Evolutionary conservation across 2,797 vertebrate genomes (phyloP).

Genomic region (Enteromius viviparus): DNA sequence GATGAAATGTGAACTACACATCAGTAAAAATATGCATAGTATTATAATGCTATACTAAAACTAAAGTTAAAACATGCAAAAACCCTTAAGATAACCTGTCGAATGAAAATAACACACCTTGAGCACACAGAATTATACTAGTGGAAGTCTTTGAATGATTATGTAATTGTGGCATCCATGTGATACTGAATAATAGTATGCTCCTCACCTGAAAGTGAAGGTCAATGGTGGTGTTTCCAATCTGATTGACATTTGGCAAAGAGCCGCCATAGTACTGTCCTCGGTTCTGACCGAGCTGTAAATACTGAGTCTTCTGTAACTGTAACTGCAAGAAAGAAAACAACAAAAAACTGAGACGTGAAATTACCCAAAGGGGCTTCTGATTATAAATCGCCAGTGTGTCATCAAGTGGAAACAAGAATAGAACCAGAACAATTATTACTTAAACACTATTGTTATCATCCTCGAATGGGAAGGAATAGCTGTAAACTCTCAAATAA

Average conservation of each 20-base stretch:
- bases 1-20: too few relatives aligned
- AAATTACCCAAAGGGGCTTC: background rate
- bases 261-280: slow-evolving; percentile 98
- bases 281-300: slow-evolving; percentile 98
- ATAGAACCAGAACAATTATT: background rate
- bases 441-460: background rate
- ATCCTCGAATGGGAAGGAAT: background rate
- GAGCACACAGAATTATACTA: too few relatives aligned
- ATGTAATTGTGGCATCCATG: too few relatives aligned
- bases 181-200: too few relatives aligned
- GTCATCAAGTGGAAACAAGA: background rate
- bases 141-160: too few relatives aligned
- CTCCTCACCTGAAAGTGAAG: slow-evolving; percentile 97
- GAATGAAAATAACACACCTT: too few relatives aligned
- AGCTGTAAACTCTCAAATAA: background rate
- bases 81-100: too few relatives aligned
- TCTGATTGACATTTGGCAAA: slow-evolving; percentile 99
- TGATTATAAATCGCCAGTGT: background rate
- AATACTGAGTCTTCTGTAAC: slow-evolving; percentile 98
- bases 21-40: too few relatives aligned
- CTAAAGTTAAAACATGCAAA: too few relatives aligned
- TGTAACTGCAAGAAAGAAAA: slow-evolving; percentile 92
- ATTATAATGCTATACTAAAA: too few relatives aligned
- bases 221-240: slow-evolving; percentile 95
- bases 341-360: background rate